Evolutionary conservation across 1,140 invertebrate genomes (phyloP), one percentile per base, ranked within the genome.

Genomic region (Reticulitermes speratus): DNA sequence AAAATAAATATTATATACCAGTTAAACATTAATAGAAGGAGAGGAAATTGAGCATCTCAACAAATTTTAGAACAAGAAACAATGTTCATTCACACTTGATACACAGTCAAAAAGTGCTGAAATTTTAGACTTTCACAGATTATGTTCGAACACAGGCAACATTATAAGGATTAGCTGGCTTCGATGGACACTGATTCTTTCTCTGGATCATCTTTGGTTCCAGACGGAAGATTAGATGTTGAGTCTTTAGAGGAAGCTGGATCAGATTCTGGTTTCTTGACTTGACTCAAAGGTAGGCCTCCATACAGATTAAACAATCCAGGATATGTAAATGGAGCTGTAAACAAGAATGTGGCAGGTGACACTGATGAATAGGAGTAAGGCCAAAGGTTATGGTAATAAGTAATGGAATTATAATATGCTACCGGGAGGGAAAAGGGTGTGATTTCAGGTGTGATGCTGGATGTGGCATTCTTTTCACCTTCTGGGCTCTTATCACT

Each of bases 161-260:
- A 2, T 75, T 30, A 0, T 11, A 9, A 30, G 9, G n/a, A 75
- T 81, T 44, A 85, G 25, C 44, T 85, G 44, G 83, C 83, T 21
- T 84, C 83, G n/a, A 30, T 52, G 83, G 44, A 52, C 44, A 84
- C 45, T 25, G 83, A 45, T 19, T 55, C 83, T n/a, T 84, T 84
- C 12, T 84, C 83, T n/a, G 83, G 44, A n/a, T 84, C 83, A 52
- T 84, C 83, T 52, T 84, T 55, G n/a, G 48, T n/a, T 32, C 83
- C 83, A 19, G 44, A 19, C 12, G 83, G 83, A 23, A 84, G 16
- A 30, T 25, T n/a, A 12, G 44, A 52, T 1, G 44, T 25, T 45
- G 83, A 84, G 44, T 44, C 38, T 45, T 84, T 52, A 52, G 44
- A 44, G 0, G 38, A 83, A 32, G 81, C 38, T 5, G 83, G 32